Percentiles rank a stretch among this genome's conserved stretches.
Conservation (phyloP, 2,113 vertebrate genomes). For the Crypturellus undulatus region DNA sequence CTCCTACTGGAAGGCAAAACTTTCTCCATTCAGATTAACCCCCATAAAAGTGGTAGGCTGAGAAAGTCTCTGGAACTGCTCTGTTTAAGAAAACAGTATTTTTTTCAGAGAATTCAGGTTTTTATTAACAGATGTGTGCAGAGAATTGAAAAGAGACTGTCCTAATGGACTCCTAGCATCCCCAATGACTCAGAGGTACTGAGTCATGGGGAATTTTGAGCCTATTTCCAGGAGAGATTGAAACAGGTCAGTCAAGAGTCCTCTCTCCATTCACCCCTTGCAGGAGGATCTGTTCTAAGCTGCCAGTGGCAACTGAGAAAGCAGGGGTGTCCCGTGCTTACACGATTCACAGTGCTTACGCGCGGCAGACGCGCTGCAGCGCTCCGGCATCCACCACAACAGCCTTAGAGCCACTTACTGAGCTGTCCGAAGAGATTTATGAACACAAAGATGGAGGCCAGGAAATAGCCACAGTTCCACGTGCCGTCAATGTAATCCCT, state of each 20-base stretch:
- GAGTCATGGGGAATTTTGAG: not conserved
- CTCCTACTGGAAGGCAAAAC: not conserved
- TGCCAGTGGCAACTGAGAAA: not conserved
- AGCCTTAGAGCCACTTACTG: slow-evolving; percentile 80
- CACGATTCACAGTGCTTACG: not conserved
- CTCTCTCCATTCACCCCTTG: not conserved
- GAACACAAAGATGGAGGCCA: slow-evolving; percentile 93
- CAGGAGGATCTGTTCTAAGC: not conserved
- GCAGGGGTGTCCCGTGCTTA: not conserved
- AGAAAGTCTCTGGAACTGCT: not conserved
- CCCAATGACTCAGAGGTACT: not conserved
- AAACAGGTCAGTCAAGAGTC: not conserved
- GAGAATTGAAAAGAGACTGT: slow-evolving; percentile 10
- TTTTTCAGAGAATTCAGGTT: not conserved
- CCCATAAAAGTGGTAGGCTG: not conserved
- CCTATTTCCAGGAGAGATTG: slow-evolving; percentile 15
- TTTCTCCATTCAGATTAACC: not conserved
- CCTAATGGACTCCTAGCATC: not conserved
- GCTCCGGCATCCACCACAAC: not conserved
- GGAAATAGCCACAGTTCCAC: slow-evolving; percentile 94
- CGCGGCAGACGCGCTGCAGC: not conserved
- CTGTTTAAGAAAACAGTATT: not conserved
- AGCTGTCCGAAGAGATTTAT: slow-evolving; percentile 94
- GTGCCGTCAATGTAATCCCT: slow-evolving; percentile 95
- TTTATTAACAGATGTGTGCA: not conserved